A percentile compares a stretch with the other conserved stretches of the same genome.
Conservation (phyloP, 2,797 vertebrate genomes). For the Phrynocephalus forsythii region DNA sequence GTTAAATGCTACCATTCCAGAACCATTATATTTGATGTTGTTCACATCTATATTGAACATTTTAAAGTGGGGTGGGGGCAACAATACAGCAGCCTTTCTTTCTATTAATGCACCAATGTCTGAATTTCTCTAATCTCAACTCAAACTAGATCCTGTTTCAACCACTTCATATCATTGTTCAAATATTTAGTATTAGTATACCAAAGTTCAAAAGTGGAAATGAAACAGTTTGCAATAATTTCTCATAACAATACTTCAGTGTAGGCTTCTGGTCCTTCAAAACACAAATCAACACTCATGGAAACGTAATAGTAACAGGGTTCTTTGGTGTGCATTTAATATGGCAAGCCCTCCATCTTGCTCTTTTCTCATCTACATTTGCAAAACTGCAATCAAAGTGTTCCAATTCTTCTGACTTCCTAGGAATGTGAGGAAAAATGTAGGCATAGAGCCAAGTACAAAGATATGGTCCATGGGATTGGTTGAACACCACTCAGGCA, state of each 20-base stretch:
- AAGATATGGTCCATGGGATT: neutral
- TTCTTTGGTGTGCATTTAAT: neutral
- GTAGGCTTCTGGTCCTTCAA: neutral
- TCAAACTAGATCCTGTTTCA: neutral
- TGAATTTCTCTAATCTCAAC: neutral
- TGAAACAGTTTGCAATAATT: neutral
- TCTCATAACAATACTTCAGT: neutral
- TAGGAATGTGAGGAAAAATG: neutral
- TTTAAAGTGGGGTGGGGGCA: neutral
- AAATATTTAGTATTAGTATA: conserved; percentile 1
- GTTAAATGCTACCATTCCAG: neutral
- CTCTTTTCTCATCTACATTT: neutral
- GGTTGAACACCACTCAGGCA: neutral
- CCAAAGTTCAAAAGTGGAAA: neutral
- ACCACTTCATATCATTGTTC: neutral
- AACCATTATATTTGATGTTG: neutral
- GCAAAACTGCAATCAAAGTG: neutral
- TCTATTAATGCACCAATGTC: neutral
- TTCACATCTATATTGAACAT: neutral
- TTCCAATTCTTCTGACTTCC: neutral
- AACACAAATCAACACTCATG: neutral
- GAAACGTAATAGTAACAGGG: neutral
- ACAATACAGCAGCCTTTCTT: too few relatives aligned
- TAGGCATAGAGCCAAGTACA: conserved; percentile 1
- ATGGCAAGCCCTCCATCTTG: neutral